phyloP scores from a whole-genome alignment of 2,113 vertebrate species.

The Papio anubis region DNA sequence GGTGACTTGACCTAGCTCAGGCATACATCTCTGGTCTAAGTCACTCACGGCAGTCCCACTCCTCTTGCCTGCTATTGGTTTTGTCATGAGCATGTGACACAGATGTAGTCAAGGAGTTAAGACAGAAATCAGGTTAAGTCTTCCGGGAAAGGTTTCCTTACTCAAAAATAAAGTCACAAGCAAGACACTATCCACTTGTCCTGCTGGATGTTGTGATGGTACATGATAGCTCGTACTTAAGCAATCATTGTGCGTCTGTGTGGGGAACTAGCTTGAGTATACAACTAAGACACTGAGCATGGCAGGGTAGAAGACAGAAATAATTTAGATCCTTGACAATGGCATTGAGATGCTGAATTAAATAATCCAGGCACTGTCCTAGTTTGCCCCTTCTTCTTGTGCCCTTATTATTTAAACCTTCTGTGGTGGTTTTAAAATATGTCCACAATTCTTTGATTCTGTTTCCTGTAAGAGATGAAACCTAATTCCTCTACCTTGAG shows the following conservation, averaged over 20 bases:
- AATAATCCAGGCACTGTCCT: not conserved
- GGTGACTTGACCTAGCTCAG: not conserved
- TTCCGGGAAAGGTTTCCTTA: not conserved
- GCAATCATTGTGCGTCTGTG: not conserved
- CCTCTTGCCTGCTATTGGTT: not conserved
- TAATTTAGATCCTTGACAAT: not conserved
- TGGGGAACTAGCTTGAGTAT: not conserved
- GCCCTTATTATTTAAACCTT: not conserved
- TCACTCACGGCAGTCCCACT: not conserved
- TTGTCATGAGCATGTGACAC: not conserved
- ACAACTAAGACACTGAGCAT: not conserved
- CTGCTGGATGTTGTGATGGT: not conserved
- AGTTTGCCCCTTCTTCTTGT: not conserved
- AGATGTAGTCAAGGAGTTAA: not conserved
- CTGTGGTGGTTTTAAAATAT: not conserved
- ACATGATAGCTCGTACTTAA: not conserved
- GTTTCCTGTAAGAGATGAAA: not conserved
- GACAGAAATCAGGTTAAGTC: not conserved
- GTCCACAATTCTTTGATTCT: not conserved
- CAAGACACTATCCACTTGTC: not conserved
- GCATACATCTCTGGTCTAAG: not conserved
- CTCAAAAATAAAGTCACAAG: not conserved
- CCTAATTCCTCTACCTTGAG: not conserved
- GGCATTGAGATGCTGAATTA: not conserved
- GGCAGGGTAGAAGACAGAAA: not conserved